A percentile compares a stretch with the other conserved stretches of the same genome.
These are phyloP conservation scores for Anhinga anhinga DNA, from an alignment of 2,113 vertebrate species.

Conservation along the genomic window DNA sequence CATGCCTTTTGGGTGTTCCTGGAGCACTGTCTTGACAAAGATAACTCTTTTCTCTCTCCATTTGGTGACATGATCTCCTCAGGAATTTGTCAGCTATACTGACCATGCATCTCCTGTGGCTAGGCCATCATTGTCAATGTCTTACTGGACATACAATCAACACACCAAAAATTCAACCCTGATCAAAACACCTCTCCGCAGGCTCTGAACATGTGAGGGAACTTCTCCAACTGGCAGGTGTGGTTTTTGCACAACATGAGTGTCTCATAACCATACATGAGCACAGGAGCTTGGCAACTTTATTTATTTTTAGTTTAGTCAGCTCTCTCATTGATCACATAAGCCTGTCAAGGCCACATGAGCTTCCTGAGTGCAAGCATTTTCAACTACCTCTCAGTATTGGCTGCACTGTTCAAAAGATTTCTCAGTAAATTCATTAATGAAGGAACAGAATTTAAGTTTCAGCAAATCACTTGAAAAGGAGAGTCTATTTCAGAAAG, in stretches of 20 bases:
- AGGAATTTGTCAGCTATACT: background rate
- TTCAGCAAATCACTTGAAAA: background rate
- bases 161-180: background rate
- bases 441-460: background rate
- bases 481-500: background rate
- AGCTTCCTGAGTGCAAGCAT: background rate
- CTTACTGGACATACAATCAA: background rate
- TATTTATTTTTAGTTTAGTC: background rate
- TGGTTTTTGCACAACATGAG: background rate
- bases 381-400: background rate
- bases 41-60: background rate
- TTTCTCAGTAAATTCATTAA: background rate
- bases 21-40: background rate
- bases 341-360: background rate
- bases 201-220: background rate
- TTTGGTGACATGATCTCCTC: background rate
- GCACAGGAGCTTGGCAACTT: background rate
- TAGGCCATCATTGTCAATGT: background rate
- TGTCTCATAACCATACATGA: background rate
- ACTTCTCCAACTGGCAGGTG: background rate
- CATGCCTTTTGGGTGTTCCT: background rate
- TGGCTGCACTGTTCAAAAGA: background rate
- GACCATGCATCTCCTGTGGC: background rate
- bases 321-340: background rate
- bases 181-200: background rate